phyloP scores from a whole-genome alignment of 30 jellyfish, hydroid and myxozoan genomes.

The Pelagia noctiluca region DNA sequence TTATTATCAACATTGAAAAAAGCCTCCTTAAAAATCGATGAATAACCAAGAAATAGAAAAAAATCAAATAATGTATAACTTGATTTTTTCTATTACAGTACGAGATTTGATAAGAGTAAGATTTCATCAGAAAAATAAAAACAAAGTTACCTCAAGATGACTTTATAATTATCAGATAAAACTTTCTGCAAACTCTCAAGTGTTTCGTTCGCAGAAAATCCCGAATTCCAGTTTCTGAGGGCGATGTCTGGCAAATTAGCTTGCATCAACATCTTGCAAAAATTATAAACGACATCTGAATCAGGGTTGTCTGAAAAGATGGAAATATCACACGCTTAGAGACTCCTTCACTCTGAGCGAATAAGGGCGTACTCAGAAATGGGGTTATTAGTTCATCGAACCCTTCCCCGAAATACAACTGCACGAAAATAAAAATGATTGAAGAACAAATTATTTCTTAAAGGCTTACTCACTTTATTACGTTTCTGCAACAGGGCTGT shows the following conservation, averaged over 20 bases:
- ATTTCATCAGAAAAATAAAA: too few relatives aligned
- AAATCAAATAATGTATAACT: neutral
- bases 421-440: too few relatives aligned
- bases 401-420: neutral
- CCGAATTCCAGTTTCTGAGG: constrained; percentile 49
- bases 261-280: constrained; percentile 46
- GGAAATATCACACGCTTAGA: neutral
- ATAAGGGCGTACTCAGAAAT: neutral
- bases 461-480: too few relatives aligned
- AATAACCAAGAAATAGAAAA: neutral
- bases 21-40: neutral
- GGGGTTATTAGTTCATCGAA: neutral
- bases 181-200: constrained; percentile 4
- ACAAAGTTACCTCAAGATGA: neutral
- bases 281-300: constrained; percentile 18
- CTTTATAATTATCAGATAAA: constrained; percentile 10
- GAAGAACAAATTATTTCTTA: too few relatives aligned
- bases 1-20: neutral
- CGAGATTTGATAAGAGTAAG: too few relatives aligned
- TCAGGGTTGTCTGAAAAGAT: constrained; percentile 8
- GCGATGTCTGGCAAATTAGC: constrained; percentile 16
- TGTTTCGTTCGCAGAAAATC: neutral
- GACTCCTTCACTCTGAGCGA: neutral
- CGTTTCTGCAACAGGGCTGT: neutral
- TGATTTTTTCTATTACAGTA: too few relatives aligned